Conservation (phyloP, 2,888 invertebrate genomes). For the Mythimna pallens region DNA sequence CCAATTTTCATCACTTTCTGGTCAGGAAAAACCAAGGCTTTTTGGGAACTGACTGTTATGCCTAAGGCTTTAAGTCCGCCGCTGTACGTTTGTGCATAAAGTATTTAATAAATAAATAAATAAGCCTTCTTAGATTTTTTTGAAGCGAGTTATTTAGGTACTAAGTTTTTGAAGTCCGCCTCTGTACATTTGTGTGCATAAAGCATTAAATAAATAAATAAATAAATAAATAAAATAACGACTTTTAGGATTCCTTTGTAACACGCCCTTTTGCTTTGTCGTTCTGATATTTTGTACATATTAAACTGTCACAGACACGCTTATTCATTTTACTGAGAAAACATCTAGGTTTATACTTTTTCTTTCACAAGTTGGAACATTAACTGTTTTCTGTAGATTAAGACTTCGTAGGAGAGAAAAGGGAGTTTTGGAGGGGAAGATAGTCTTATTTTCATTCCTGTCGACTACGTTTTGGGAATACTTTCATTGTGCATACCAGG, state of each 20-base stretch:
- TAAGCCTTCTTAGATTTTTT: too few species aligned
- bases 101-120: too few species aligned
- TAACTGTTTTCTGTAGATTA: background rate
- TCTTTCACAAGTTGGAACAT: background rate
- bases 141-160: too few species aligned
- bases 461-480: too few species aligned
- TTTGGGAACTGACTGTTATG: background rate
- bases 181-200: too few species aligned
- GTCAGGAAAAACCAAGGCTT: background rate
- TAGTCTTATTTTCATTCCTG: too few species aligned
- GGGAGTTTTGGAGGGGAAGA: too few species aligned
- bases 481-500: too few species aligned
- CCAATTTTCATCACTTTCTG: background rate
- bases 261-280: background rate
- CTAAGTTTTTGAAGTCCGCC: too few species aligned
- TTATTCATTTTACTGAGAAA: background rate
- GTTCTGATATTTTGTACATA: background rate
- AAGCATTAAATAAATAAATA: too few species aligned
- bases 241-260: conserved; percentile 1
- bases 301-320: background rate
- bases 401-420: background rate
- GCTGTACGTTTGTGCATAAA: too few species aligned
- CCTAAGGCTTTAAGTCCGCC: too few species aligned
- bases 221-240: background rate
- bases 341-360: background rate